A percentile compares a stretch with the other conserved stretches of the same genome.
Conservation (phyloP, 2,797 vertebrate species). For the Sparidentex hasta region DNA sequence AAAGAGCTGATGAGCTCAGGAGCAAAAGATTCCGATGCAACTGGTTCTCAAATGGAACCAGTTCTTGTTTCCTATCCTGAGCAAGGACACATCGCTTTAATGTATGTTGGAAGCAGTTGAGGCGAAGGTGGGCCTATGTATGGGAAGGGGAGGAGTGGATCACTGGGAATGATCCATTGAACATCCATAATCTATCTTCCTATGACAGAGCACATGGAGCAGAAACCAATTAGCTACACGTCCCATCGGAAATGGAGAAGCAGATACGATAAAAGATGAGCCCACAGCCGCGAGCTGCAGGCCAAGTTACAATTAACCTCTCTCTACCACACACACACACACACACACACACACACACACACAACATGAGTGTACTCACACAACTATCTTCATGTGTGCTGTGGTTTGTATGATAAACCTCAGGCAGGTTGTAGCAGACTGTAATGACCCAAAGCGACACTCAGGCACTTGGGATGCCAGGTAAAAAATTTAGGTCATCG, state of each 20-base stretch:
- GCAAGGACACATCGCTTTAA: neutral
- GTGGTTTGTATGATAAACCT: conserved; percentile 37
- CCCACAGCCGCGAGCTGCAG: conserved; percentile 69
- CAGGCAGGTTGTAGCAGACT: conserved; percentile 32
- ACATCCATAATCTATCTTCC: conserved; percentile 75
- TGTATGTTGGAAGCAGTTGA: conserved; percentile 6
- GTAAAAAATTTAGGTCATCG: conserved; percentile 51
- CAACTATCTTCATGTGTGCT: conserved; percentile 34
- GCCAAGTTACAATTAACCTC: conserved; percentile 80
- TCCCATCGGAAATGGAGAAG: conserved; percentile 79
- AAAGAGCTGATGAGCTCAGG: no score
- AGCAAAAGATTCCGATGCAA: no score
- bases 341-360: conserved; percentile 8
- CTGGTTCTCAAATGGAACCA: no score
- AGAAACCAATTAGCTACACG: conserved; percentile 79
- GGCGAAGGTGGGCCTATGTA: conserved; percentile 14
- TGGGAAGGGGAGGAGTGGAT: conserved; percentile 27
- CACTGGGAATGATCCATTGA: conserved; percentile 54
- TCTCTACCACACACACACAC: conserved; percentile 37
- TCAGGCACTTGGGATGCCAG: conserved; percentile 27
- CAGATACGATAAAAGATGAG: conserved; percentile 74
- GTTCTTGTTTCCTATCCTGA: no score
- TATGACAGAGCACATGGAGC: conserved; percentile 62
- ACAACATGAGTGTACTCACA: neutral
- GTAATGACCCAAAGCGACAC: conserved; percentile 33